These are phyloP conservation scores for Lepidonotus clava DNA, from an alignment of 2,888 invertebrate genomes.

Conservation along the genomic window DNA sequence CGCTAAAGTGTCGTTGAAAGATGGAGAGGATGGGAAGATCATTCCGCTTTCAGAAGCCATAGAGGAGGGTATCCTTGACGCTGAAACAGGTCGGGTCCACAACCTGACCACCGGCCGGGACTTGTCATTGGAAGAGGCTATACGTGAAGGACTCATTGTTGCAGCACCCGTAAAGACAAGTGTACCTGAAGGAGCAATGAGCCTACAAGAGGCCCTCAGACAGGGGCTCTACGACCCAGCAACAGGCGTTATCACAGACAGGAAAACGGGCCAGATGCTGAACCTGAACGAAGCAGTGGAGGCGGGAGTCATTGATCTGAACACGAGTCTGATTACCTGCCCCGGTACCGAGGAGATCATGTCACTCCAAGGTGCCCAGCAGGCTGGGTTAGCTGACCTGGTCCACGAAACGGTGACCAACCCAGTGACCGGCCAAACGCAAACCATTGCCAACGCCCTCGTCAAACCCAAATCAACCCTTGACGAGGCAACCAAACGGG, in stretches of 20 bases:
- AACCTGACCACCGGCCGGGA: background rate
- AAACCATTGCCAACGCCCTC: slow-evolving; percentile 83
- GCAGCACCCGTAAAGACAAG: background rate
- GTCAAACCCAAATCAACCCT: background rate
- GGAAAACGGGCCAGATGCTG: slow-evolving; percentile 88
- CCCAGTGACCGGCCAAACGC: slow-evolving; percentile 77
- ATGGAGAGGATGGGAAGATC: slow-evolving; percentile 65
- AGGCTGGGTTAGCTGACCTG: slow-evolving; percentile 36
- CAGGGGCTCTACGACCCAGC: slow-evolving; percentile 68
- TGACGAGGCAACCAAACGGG: background rate
- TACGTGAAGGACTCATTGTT: background rate
- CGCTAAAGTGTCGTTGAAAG: slow-evolving; percentile 58
- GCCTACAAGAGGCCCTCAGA: slow-evolving; percentile 53
- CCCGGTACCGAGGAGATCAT: background rate
- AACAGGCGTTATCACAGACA: slow-evolving; percentile 91
- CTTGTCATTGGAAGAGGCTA: slow-evolving; percentile 34
- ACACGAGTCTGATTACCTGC: background rate
- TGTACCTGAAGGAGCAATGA: background rate
- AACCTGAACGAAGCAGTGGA: slow-evolving; percentile 86
- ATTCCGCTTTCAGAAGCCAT: slow-evolving; percentile 92
- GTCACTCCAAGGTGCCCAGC: slow-evolving; percentile 82
- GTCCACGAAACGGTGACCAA: slow-evolving; percentile 40
- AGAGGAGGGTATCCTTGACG: slow-evolving; percentile 83
- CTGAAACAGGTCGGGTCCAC: slow-evolving; percentile 63
- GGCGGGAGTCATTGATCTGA: slow-evolving; percentile 55